A percentile compares a stretch with the other conserved stretches of the same genome.
These are phyloP conservation scores for Zophobas morio DNA, from an alignment of 1,140 invertebrate species.

Conservation along the genomic window DNA sequence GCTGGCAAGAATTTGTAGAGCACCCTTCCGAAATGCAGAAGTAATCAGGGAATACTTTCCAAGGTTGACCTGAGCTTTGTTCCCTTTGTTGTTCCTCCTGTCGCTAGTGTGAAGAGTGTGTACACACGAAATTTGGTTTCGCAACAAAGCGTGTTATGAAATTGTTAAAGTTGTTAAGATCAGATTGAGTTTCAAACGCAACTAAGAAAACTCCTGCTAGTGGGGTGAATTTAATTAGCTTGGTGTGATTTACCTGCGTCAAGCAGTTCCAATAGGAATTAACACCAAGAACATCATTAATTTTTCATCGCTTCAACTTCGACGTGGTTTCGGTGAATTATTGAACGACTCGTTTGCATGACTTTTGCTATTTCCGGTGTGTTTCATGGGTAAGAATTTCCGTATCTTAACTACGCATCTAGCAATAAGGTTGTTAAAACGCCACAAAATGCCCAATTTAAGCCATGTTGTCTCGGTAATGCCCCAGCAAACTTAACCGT, in stretches of 20 bases:
- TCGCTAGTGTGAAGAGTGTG: slow-evolving; percentile 7
- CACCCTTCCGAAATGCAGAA: slow-evolving; percentile 14
- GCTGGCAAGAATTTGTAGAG: slow-evolving; percentile 1
- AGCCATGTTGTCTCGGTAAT: not conserved
- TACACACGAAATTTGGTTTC: slow-evolving; percentile 37
- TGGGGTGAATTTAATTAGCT: slow-evolving; percentile 32
- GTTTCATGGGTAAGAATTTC: slow-evolving; percentile 20
- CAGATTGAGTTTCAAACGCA: slow-evolving; percentile 33
- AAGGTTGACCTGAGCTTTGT: slow-evolving; percentile 29
- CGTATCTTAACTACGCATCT: slow-evolving; percentile 24
- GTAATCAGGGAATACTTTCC: slow-evolving; percentile 22
- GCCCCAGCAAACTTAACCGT: slow-evolving; percentile 17
- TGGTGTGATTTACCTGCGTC: slow-evolving; percentile 27
- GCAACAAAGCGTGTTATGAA: slow-evolving; percentile 38
- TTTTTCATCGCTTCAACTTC: slow-evolving; percentile 30
- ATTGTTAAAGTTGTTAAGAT: slow-evolving; percentile 26
- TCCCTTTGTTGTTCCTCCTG: slow-evolving; percentile 25
- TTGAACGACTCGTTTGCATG: slow-evolving; percentile 38
- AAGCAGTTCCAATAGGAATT: slow-evolving; percentile 32
- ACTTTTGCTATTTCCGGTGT: slow-evolving; percentile 37
- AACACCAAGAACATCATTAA: slow-evolving; percentile 29
- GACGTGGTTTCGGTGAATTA: slow-evolving; percentile 25
- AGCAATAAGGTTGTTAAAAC: slow-evolving; percentile 23
- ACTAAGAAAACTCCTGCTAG: slow-evolving; percentile 24
- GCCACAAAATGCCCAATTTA: slow-evolving; percentile 36